A percentile compares a stretch with the other conserved stretches of the same genome.
phyloP scores from a whole-genome alignment of 2,113 vertebrate genomes.

The Erythrolamprus reginae region DNA sequence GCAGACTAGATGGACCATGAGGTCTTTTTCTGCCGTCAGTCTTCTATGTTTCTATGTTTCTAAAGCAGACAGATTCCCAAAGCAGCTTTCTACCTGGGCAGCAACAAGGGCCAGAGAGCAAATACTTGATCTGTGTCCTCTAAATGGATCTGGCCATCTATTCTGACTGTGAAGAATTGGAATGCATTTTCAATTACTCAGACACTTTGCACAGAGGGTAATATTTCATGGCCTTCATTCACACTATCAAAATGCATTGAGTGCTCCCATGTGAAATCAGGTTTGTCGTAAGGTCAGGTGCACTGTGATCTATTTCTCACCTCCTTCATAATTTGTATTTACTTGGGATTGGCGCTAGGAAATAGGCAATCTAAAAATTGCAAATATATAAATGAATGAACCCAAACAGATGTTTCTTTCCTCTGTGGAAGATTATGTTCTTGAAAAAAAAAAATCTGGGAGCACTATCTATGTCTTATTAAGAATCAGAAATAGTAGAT shows the following conservation, averaged over 20 bases:
- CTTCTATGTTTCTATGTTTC: too few species aligned
- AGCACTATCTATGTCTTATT: not conserved
- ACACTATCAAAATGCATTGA: not conserved
- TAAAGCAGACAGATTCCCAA: not conserved
- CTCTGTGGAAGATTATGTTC: not conserved
- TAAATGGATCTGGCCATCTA: not conserved
- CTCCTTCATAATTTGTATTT: not conserved
- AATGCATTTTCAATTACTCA: slow-evolving; percentile 1
- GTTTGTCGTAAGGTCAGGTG: not conserved
- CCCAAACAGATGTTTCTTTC: not conserved
- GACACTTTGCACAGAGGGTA: not conserved
- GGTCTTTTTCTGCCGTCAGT: too few species aligned
- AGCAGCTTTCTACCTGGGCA: not conserved
- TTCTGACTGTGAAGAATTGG: not conserved
- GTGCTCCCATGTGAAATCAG: not conserved
- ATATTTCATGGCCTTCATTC: slow-evolving; percentile 6
- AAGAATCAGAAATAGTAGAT: not conserved
- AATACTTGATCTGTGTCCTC: not conserved
- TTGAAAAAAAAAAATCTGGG: too few species aligned
- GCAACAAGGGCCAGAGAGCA: not conserved
- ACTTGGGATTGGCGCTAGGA: not conserved
- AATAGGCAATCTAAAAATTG: not conserved
- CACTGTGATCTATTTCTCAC: not conserved
- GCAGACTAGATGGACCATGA: too few species aligned
- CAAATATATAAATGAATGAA: not conserved